Base-by-base conservation (phyloP, 2,113 vertebrate genomes). In the Quiscalus mexicanus region DNA sequence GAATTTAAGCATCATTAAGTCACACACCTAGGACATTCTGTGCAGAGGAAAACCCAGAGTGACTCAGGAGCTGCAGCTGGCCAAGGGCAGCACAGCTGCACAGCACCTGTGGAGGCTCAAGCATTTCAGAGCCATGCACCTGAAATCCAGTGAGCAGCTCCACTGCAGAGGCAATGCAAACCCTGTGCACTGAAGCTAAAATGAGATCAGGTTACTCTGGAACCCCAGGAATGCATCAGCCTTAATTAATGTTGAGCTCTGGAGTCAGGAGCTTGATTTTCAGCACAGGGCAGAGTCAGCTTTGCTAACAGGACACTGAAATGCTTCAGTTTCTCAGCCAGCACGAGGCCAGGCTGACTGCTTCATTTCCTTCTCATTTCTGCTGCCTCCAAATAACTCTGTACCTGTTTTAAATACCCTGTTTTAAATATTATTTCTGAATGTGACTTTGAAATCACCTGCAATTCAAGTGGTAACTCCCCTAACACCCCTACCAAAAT, bases 221-320 rank as follows among this genome's bases (percentile, higher is more conserved):
- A 58, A 24, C 16, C 27, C 78, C 85, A 71, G 13, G 60, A 93
- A 75, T 90, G 88, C 78, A 94, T 85, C 90, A 76, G 56, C 85
- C 65, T 77, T 85, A 83, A 96, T 91, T 74, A 91, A 69, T 56
- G 78, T 21, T 59, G 37, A 67, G 41, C 39, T 88, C 68, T 44
- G 59, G 41, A 68, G 37, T 53, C 47, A 13, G 59, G 55, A 71
- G n/a, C 13, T 69, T 47, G 21, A 70, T 82, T 88, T 87, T 7
- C 60, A 91, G 74, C 47, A 30, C 37, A 10, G 16, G 45, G 84
- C 75, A 73, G 68, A 37, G 63, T 6, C 89, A 49, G 69, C 27
- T 79, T 6, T 21, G 52, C 53, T 12, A 42, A 41, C 11, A 87
- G 58, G 70, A 59, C 4, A 22, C 55, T 28, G 49, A 83, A 71